These are phyloP conservation scores for Sebastiscus tertius DNA, from an alignment of 2,797 vertebrate genomes.

Conservation along the genomic window DNA sequence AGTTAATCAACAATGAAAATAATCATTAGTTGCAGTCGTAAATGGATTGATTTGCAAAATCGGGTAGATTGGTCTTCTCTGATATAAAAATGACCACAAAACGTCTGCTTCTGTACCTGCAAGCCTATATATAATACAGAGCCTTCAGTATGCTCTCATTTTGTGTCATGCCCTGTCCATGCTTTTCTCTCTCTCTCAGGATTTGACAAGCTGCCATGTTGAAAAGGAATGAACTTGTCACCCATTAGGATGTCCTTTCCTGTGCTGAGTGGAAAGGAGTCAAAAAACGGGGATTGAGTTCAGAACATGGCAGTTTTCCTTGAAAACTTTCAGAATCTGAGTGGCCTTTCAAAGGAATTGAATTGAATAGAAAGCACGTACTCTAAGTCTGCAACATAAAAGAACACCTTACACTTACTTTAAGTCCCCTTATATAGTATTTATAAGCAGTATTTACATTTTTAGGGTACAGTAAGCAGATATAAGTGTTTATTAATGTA, in stretches of 20 bases:
- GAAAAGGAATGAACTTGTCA: constrained; percentile 48
- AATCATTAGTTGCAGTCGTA: too few species aligned
- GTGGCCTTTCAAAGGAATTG: not conserved
- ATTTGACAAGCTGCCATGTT: constrained; percentile 20
- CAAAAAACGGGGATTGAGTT: constrained; percentile 7
- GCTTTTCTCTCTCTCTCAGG: not conserved
- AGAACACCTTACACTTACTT: not conserved
- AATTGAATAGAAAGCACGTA: not conserved
- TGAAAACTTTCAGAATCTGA: constrained; percentile 12
- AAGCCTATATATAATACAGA: not conserved
- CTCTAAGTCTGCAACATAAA: not conserved
- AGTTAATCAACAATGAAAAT: too few species aligned
- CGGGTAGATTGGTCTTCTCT: not conserved
- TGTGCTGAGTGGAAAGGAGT: constrained; percentile 20
- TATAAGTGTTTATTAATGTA: not conserved
- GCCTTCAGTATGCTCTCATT: not conserved
- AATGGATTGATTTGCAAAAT: not conserved
- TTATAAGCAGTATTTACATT: too few species aligned
- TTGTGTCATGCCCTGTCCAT: not conserved
- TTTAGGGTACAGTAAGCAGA: too few species aligned
- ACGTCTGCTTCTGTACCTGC: not conserved
- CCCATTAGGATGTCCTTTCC: constrained; percentile 24
- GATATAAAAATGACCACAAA: not conserved
- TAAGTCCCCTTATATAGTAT: not conserved
- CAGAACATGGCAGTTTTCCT: constrained; percentile 7